phyloP scores from a whole-genome alignment of 37 sponge, comb jelly and placozoan species.

The Bolinopsis microptera region DNA sequence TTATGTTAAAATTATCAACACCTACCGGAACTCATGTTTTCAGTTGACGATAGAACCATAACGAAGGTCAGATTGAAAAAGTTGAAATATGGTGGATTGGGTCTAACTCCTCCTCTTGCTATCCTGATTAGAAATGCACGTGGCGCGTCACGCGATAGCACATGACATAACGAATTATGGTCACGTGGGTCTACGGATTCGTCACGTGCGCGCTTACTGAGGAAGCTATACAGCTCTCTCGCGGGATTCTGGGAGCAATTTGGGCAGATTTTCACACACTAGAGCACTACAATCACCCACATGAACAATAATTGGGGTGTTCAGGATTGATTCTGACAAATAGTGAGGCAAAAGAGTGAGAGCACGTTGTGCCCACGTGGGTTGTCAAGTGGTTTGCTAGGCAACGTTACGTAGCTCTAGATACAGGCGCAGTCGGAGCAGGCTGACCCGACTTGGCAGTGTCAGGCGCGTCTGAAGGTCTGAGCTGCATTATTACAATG shows the following conservation, averaged over 20 bases:
- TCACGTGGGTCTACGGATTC: not conserved
- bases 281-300: not conserved
- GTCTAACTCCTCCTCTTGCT: not conserved
- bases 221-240: not conserved
- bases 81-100: constrained; percentile 34
- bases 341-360: not conserved
- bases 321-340: not conserved
- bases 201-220: not conserved
- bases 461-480: not conserved
- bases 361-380: too few species aligned
- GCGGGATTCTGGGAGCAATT: not conserved
- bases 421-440: not conserved
- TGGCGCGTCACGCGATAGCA: not conserved
- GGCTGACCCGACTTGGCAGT: not conserved
- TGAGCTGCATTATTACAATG: not conserved
- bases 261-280: not conserved
- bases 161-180: not conserved
- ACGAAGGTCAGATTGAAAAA: not conserved
- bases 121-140: not conserved
- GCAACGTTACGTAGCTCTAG: not conserved
- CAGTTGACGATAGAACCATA: constrained; percentile 21
- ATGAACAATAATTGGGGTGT: not conserved
- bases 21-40: not conserved
- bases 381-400: not conserved
- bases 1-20: too few species aligned